Percentiles rank a stretch among this genome's conserved stretches.
Conservation (phyloP, 2,113 vertebrate species). For the Phocoena sinus region DNA sequence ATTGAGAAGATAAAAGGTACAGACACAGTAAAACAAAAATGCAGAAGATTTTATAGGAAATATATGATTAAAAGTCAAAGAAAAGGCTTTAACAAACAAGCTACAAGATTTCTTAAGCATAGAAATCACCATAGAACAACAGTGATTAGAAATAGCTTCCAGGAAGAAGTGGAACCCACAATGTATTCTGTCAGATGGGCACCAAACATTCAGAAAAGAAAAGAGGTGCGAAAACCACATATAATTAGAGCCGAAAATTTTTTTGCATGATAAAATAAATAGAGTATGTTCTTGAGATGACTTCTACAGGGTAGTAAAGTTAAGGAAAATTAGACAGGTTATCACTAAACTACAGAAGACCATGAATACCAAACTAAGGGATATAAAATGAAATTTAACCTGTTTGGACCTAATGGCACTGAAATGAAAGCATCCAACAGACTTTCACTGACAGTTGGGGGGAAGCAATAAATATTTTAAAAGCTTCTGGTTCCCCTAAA, state of each 20-base stretch:
- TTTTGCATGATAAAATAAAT: constrained; percentile 20
- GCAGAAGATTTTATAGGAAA: neutral
- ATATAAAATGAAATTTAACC: neutral
- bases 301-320: neutral
- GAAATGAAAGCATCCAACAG: neutral
- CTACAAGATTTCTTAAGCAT: neutral
- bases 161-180: neutral
- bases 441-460: neutral
- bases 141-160: constrained; percentile 3
- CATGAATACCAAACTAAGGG: constrained; percentile 4
- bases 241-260: neutral
- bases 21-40: neutral
- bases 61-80: neutral
- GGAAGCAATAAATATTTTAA: neutral
- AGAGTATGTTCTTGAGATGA: constrained; percentile 22
- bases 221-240: neutral
- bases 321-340: neutral
- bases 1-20: neutral
- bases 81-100: constrained; percentile 16
- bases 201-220: constrained; percentile 5
- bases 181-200: neutral
- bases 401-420: neutral
- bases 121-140: neutral
- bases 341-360: neutral
- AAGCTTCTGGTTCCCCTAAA: neutral